These are phyloP conservation scores for Varanus salvator DNA, from an alignment of 2,113 vertebrate species.

Conservation along the genomic window DNA sequence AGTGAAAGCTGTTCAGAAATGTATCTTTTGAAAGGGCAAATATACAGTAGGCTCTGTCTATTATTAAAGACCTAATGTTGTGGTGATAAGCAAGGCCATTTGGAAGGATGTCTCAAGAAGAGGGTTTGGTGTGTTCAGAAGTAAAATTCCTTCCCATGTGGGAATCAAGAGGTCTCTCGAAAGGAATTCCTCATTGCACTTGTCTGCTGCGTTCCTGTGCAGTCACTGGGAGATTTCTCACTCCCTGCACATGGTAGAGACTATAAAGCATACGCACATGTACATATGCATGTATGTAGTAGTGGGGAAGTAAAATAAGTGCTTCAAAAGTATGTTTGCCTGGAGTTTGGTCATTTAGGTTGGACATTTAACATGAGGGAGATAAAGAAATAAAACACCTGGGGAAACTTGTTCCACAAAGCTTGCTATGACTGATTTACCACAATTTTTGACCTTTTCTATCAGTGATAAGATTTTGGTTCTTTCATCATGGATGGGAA, in stretches of 20 bases:
- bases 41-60: not conserved
- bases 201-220: not conserved
- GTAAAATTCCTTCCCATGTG: not conserved
- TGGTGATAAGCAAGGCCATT: slow-evolving; percentile 18
- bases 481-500: not conserved
- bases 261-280: not conserved
- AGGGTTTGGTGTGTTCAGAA: not conserved
- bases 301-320: not conserved
- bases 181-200: not conserved
- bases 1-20: not conserved
- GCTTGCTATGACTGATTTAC: not conserved
- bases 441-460: not conserved
- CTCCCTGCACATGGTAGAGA: not conserved
- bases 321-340: not conserved
- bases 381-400: not conserved
- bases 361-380: not conserved
- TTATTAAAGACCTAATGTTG: not conserved
- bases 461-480: not conserved
- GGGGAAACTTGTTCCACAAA: not conserved
- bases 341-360: not conserved
- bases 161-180: not conserved
- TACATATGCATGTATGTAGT: not conserved
- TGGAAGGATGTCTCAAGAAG: not conserved
- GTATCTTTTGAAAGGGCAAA: slow-evolving; percentile 5
- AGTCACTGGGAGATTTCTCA: not conserved